Conservation (phyloP, 2,888 invertebrate genomes). For the Ophion ventricosus region DNA sequence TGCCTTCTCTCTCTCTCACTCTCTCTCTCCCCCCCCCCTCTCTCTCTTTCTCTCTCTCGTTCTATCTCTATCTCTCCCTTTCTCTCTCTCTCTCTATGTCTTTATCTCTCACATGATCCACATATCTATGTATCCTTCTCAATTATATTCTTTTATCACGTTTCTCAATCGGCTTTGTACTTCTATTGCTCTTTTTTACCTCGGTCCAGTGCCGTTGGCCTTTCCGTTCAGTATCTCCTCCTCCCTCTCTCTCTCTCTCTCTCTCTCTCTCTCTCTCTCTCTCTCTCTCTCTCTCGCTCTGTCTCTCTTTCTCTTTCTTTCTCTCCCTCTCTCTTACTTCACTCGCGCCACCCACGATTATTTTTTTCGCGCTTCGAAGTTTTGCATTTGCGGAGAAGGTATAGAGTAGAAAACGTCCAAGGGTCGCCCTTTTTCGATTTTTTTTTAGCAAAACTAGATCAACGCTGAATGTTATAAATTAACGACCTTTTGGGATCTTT, state of each 20-base stretch:
- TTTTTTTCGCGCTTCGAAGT: neutral
- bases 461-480: no score
- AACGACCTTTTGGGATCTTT: no score
- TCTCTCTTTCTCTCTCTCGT: neutral
- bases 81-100: constrained; percentile 7
- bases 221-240: constrained; percentile 35
- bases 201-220: constrained; percentile 58
- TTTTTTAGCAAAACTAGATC: neutral
- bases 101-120: neutral
- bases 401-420: neutral
- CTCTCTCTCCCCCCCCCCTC: neutral
- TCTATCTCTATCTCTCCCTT: constrained; percentile 55
- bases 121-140: neutral
- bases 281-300: constrained; percentile 1
- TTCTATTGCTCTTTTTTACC: constrained; percentile 34
- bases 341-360: neutral
- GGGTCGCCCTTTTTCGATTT: neutral
- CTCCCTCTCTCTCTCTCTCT: neutral
- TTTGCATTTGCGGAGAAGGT: neutral
- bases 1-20: constrained; percentile 17
- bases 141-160: constrained; percentile 40
- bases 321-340: constrained; percentile 2
- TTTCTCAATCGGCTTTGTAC: constrained; percentile 35
- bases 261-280: constrained; percentile 2
- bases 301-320: neutral